A percentile compares a stretch with the other conserved stretches of the same genome.
Evolutionary conservation across 2,888 invertebrate genomes (phyloP).

Genomic region (Drosophila incognita): DNA sequence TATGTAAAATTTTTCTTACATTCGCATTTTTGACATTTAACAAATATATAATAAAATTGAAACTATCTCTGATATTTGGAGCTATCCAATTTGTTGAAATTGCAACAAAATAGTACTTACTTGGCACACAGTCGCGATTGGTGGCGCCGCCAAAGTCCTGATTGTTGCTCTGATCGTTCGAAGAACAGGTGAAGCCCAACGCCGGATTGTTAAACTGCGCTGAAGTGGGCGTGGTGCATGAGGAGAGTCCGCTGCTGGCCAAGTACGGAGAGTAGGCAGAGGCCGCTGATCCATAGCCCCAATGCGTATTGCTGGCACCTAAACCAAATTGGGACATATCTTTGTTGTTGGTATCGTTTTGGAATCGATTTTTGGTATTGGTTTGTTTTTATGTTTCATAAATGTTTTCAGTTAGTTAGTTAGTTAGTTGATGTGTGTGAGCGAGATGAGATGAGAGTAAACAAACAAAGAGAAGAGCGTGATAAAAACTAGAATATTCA

Average conservation of each 20-base stretch:
- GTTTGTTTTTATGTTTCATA: conserved; percentile 16
- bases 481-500: conserved; percentile 42
- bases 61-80: not conserved
- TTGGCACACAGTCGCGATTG: conserved; percentile 86
- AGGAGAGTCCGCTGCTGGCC: conserved; percentile 89
- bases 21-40: not conserved
- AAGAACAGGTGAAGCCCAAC: conserved; percentile 89
- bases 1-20: too few relatives aligned
- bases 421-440: conserved; percentile 8
- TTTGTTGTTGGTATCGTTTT: conserved; percentile 79
- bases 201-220: conserved; percentile 91
- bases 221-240: conserved; percentile 90
- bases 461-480: conserved; percentile 50
- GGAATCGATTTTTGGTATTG: conserved; percentile 15
- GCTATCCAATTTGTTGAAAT: not conserved
- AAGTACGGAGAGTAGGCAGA: conserved; percentile 95
- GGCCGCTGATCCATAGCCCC: conserved; percentile 94
- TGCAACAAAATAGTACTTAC: conserved; percentile 72
- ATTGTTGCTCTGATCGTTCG: conserved; percentile 87
- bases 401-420: conserved; percentile 7
- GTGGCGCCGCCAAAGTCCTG: conserved; percentile 88
- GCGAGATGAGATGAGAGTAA: conserved; percentile 30
- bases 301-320: conserved; percentile 93
- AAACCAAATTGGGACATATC: conserved; percentile 95
- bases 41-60: too few relatives aligned